Evolutionary conservation across 2,888 invertebrate genomes (phyloP).

Genomic region (Coenonympha arcania): DNA sequence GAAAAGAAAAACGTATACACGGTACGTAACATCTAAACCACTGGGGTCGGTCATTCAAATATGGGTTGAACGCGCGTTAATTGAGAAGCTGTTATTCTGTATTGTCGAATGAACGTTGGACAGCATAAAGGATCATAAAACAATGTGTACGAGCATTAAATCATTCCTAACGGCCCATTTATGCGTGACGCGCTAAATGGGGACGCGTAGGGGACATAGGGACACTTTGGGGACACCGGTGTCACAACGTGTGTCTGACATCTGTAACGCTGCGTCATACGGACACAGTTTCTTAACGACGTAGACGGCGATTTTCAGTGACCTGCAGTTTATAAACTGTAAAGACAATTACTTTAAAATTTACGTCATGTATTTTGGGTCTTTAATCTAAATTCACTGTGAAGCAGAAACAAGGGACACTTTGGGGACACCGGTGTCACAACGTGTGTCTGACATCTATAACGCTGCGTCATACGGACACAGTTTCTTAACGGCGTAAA

Average conservation of each 20-base stretch:
- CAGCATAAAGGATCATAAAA: constrained; percentile 9
- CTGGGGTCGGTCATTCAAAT: too few species aligned
- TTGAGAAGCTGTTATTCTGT: not conserved
- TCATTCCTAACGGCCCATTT: constrained; percentile 18
- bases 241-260: not conserved
- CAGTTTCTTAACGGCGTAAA: not conserved
- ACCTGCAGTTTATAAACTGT: too few species aligned
- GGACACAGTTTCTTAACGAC: constrained; percentile 1
- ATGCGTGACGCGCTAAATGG: constrained; percentile 15
- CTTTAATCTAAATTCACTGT: too few species aligned
- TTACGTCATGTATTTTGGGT: too few species aligned
- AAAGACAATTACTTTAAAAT: too few species aligned
- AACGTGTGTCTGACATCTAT: not conserved
- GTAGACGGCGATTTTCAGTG: too few species aligned
- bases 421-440: not conserved
- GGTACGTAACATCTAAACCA: too few species aligned
- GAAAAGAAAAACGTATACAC: too few species aligned
- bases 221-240: not conserved
- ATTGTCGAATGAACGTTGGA: not conserved
- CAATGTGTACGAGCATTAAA: constrained; percentile 14
- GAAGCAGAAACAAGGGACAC: too few species aligned
- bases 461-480: constrained; percentile 3
- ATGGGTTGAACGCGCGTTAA: too few species aligned
- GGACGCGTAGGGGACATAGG: not conserved
- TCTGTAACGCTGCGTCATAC: constrained; percentile 3